phyloP scores from a whole-genome alignment of 1,140 invertebrate genomes.

The Oncopodura yosiiana region DNA sequence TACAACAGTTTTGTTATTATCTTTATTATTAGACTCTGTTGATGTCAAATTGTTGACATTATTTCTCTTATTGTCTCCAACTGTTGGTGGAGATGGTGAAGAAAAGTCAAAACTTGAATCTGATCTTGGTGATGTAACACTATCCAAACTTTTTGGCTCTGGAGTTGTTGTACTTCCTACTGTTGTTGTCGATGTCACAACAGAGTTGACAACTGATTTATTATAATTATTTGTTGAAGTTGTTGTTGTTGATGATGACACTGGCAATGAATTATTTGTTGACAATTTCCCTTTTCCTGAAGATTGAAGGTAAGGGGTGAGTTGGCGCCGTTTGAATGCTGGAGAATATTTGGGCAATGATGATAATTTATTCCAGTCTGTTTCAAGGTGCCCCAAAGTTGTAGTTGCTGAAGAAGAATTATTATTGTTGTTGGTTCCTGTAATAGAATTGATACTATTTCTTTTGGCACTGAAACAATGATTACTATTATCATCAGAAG shows the following conservation, averaged over 20 bases:
- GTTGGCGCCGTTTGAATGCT: constrained; percentile 64
- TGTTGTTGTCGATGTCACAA: constrained; percentile 15
- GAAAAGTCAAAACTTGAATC: constrained; percentile 52
- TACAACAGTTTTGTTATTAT: constrained; percentile 19
- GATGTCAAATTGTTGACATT: constrained; percentile 1
- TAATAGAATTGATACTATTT: not conserved
- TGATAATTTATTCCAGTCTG: constrained; percentile 30
- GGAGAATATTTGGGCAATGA: constrained; percentile 67
- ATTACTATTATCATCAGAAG: constrained; percentile 8
- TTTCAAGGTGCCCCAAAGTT: not conserved
- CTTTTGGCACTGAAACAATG: constrained; percentile 25
- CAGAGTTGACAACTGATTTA: no score
- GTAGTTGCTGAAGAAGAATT: not conserved
- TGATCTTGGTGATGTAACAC: constrained; percentile 48
- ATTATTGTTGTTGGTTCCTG: not conserved
- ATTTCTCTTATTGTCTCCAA: constrained; percentile 3
- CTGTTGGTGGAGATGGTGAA: constrained; percentile 33
- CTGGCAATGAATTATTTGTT: constrained; percentile 40
- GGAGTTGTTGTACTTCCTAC: constrained; percentile 32
- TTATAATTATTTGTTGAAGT: constrained; percentile 33
- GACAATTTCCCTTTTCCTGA: constrained; percentile 33
- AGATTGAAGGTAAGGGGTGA: constrained; percentile 51
- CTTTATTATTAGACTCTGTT: constrained; percentile 11
- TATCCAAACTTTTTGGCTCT: constrained; percentile 51
- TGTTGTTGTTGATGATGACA: constrained; percentile 40